Evolutionary conservation across 2,888 invertebrate genomes (phyloP).

Genomic region (Epinotia brunnichana): DNA sequence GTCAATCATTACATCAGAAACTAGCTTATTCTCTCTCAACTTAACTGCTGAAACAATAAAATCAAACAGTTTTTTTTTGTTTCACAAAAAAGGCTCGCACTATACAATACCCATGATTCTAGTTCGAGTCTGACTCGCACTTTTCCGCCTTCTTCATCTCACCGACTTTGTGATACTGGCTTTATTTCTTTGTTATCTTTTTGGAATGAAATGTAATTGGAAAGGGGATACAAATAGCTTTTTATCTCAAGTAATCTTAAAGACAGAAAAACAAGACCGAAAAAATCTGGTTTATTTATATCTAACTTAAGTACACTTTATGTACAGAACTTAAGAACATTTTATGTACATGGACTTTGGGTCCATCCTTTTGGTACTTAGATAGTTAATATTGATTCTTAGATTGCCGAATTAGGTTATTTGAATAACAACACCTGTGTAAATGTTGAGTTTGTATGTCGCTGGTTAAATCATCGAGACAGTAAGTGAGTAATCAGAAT

Average conservation of each 20-base stretch:
- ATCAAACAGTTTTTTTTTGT: too few relatives aligned
- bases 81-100: too few relatives aligned
- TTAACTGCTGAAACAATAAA: too few relatives aligned
- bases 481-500: background rate
- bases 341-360: background rate
- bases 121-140: background rate
- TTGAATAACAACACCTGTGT: too few relatives aligned
- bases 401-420: too few relatives aligned
- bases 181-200: conserved; percentile 13
- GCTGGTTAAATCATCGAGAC: background rate
- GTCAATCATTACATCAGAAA: too few relatives aligned
- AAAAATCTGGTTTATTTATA: background rate
- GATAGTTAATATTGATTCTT: too few relatives aligned
- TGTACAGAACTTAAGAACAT: background rate
- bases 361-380: background rate
- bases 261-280: background rate
- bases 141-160: background rate
- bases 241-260: background rate
- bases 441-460: too few relatives aligned
- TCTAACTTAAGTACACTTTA: background rate
- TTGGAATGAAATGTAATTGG: conserved; percentile 18
- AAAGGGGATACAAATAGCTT: conserved; percentile 5
- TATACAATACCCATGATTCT: too few relatives aligned
- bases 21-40: too few relatives aligned
- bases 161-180: background rate